Evolutionary conservation across 2,797 vertebrate genomes (phyloP), one percentile per base, ranked within the genome.

Genomic region (Staurois parvus): DNA sequence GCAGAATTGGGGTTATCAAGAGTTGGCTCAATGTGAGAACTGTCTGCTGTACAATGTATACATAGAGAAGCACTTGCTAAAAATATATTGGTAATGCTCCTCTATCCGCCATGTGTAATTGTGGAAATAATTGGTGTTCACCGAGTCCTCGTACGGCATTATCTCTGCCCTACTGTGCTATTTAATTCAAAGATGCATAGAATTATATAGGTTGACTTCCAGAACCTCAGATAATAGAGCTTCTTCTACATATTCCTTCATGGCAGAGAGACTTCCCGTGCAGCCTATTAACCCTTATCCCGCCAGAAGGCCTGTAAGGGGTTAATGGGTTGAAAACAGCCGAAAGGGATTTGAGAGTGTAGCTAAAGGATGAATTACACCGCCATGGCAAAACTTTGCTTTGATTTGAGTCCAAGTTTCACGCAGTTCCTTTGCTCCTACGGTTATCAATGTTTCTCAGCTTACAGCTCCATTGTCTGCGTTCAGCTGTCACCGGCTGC

Each of bases 391-490:
- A 69, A 84, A 76, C 81, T 84, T 76, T 37, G 64, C 72, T 84
- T 84, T 84, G 73, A 76, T 68, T 34, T 59, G 13, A 26, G 64
- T 69, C 81, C 81, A 84, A 24, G 42, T 76, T 37, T 69, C 64
- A 52, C 34, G 42, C 42, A 40, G 73, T 76, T 45, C 32, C 17
- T 24, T 56, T 40, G 19, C 42, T 56, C 24, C 15, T 34, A 68
- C 69, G 40, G 62, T 69, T 69, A 84, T 84, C 72, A 56, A 37
- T 24, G 73, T 76, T 69, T 37, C 62, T 76, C 81, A 84, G 81
- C 73, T 76, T 75, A 32, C 28, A 76, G 72, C 28, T 69, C 45
- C 75, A 28, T 67, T 76, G 72, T 34, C 66, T 70, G 74, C 19
- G 26, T 76, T 15, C 34, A 34, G 74, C 74, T 40, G 42, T 66